phyloP scores from a whole-genome alignment of 2,797 vertebrate genomes.

The Anguilla obscura region DNA sequence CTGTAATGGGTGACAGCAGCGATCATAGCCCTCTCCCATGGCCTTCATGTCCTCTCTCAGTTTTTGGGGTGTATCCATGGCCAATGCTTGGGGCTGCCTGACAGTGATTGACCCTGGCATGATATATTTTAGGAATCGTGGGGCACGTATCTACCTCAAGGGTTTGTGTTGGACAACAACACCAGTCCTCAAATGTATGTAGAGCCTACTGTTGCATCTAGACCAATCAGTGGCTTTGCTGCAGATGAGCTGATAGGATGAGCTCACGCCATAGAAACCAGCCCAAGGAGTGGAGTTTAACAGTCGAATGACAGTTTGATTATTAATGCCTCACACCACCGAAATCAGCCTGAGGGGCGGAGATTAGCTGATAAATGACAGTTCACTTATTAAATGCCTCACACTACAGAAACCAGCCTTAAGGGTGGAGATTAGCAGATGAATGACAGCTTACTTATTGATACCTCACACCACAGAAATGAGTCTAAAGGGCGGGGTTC shows the following conservation, averaged over 20 bases:
- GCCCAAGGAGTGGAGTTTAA: background rate
- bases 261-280: too few species aligned
- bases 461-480: too few species aligned
- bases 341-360: background rate
- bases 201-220: too few species aligned
- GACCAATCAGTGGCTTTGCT: too few species aligned
- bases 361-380: background rate
- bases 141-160: too few species aligned
- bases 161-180: too few species aligned
- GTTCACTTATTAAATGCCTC: background rate
- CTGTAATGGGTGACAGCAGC: background rate
- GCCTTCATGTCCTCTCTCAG: background rate
- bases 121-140: too few species aligned
- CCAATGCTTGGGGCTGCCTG: background rate
- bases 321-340: background rate
- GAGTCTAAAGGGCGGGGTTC: too few species aligned
- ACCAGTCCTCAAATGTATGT: too few species aligned
- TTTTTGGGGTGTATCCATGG: background rate
- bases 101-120: background rate
- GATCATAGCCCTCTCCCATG: background rate
- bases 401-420: background rate
- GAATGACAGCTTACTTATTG: too few species aligned
- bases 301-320: background rate
- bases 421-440: background rate
- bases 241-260: too few species aligned